phyloP scores from a whole-genome alignment of 2,797 vertebrate genomes.

The Mus caroli region DNA sequence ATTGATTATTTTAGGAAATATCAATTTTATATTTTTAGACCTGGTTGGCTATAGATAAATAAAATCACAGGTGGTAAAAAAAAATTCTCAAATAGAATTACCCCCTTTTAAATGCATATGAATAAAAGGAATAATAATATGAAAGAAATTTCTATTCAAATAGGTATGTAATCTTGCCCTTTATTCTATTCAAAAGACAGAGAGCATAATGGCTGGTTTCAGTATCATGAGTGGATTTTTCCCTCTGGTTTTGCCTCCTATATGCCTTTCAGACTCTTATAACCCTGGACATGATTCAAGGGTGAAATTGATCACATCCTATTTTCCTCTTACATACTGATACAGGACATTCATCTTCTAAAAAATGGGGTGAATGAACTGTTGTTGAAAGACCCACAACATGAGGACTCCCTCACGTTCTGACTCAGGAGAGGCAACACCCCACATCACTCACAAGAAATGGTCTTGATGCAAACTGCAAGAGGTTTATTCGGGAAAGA shows the following conservation, averaged over 20 bases:
- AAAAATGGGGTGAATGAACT: neutral
- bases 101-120: neutral
- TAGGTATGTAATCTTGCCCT: neutral
- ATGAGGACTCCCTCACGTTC: too few relatives aligned
- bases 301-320: neutral
- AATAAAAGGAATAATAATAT: neutral
- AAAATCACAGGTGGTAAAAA: neutral
- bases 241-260: neutral
- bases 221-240: neutral
- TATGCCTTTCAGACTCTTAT: neutral
- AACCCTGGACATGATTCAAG: neutral
- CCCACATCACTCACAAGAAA: too few relatives aligned
- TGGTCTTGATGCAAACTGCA: too few relatives aligned
- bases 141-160: neutral
- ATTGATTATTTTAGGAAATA: neutral
- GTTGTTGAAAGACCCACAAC: too few relatives aligned
- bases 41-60: neutral
- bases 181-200: neutral
- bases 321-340: neutral
- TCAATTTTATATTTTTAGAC: neutral
- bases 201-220: neutral
- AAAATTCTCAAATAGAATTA: neutral
- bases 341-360: slow-evolving; percentile 1
- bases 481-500: too few relatives aligned
- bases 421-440: too few relatives aligned